phyloP scores from a whole-genome alignment of 2,888 invertebrate genomes.

The Troilus luridus region DNA sequence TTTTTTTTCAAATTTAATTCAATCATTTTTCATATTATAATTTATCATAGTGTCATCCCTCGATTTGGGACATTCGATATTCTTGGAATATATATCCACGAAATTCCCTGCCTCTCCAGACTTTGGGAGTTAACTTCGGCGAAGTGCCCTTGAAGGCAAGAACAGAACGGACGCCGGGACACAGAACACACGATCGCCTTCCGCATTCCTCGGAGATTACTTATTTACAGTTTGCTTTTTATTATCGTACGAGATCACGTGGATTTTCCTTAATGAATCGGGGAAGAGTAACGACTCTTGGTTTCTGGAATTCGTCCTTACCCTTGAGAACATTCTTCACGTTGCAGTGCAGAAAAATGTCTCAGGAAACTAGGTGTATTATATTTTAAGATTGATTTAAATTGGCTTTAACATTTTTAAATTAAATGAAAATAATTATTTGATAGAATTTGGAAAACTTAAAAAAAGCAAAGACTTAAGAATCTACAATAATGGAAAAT shows the following conservation, averaged over 20 bases:
- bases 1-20: too few relatives aligned
- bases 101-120: background rate
- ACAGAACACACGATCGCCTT: background rate
- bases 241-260: background rate
- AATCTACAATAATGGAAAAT: too few relatives aligned
- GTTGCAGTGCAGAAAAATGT: background rate
- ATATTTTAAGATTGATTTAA: background rate
- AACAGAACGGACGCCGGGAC: background rate
- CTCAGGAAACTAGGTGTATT: background rate
- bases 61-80: background rate
- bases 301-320: conserved; percentile 25
- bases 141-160: background rate
- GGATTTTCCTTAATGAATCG: background rate
- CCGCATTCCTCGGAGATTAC: background rate
- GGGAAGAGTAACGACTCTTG: background rate
- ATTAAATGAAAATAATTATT: too few relatives aligned
- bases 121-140: background rate
- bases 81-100: background rate
- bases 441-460: too few relatives aligned
- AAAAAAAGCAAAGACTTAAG: too few relatives aligned
- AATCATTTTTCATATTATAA: too few relatives aligned
- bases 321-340: background rate
- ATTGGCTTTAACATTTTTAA: too few relatives aligned
- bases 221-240: conserved; percentile 32
- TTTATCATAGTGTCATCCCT: too few relatives aligned